A percentile compares a stretch with the other conserved stretches of the same genome.
Conservation (phyloP, 1,140 invertebrate genomes). For the Halesus radiatus region DNA sequence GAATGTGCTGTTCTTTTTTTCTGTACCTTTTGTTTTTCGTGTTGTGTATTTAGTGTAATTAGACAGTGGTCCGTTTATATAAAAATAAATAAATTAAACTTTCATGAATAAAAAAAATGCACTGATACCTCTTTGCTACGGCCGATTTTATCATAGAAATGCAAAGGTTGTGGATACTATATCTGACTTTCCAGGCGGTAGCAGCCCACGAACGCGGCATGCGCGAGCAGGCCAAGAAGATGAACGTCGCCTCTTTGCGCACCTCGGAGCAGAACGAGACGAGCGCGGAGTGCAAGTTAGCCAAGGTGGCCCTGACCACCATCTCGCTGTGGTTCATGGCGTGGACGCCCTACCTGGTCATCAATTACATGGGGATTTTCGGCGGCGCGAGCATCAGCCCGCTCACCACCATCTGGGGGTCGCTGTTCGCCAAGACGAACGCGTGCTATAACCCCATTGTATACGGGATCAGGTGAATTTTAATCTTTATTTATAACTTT, state of each 20-base stretch:
- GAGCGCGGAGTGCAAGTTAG: conserved; percentile 82
- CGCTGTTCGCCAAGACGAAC: conserved; percentile 84
- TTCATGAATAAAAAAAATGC: too few species aligned
- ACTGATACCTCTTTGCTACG: too few species aligned
- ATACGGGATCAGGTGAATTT: conserved; percentile 80
- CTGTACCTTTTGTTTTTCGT: too few species aligned
- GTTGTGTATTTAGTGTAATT: too few species aligned
- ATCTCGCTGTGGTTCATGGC: conserved; percentile 88
- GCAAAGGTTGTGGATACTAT: too few species aligned
- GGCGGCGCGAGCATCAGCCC: conserved; percentile 77
- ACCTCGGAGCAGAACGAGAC: conserved; percentile 76
- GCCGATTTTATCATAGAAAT: too few species aligned
- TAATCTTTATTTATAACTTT: too few species aligned
- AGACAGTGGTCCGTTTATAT: too few species aligned
- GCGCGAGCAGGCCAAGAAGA: conserved; percentile 88
- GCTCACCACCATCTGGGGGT: conserved; percentile 83
- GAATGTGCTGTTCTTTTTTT: too few species aligned
- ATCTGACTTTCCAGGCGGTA: conserved; percentile 72
- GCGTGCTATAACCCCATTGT: conserved; percentile 88
- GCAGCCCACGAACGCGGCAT: conserved; percentile 85
- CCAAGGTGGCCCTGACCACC: conserved; percentile 85
- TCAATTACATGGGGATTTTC: conserved; percentile 84
- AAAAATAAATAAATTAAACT: too few species aligned
- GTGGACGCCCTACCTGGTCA: conserved; percentile 88
- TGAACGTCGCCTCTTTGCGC: conserved; percentile 85